Base-by-base conservation (phyloP, 2,888 invertebrate genomes). In the Autographa gamma region DNA sequence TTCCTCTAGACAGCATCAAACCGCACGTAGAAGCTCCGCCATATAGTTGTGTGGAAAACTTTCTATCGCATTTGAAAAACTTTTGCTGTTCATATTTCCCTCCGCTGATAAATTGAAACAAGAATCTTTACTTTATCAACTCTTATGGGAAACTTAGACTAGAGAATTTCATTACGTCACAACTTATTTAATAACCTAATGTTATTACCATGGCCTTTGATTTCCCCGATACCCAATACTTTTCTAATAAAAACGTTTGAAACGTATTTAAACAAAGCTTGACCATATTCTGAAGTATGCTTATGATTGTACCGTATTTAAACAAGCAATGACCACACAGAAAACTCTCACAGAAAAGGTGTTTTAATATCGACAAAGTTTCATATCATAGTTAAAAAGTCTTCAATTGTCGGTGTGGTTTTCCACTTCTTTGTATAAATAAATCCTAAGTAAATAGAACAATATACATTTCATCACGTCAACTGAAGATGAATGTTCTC, bases 51-150 rank as follows among this genome's bases (percentile, higher is more conserved):
- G 48, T n/a, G n/a, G 6, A 48, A 43, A 48, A 48, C 48, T 48
- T 48, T 48, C 48, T 16, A 48, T 48, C n/a, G n/a, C 48, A 48
- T 48, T 48, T 48, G 48, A 48, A 7, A 48, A 48, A 48, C 48
- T 48, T 48, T 48, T 48, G 48, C 48, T 48, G 48, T 48, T 48
- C 48, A 48, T 48, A n/a, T 48, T 48, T 48, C n/a, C 48, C n/a
- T 7, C 11, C 38, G n/a, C 48, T n/a, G n/a, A 48, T 48, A n/a
- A 48, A 48, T 48, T 48, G 48, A 48, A 48, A 48, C n/a, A 48
- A 5, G n/a, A 6, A n/a, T 5, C 48, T 16, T 2, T 48, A 48
- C 8, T 48, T 48, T 7, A n/a, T 48, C n/a, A n/a, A 48, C 48
- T 48, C 48, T 16, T 48, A n/a, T 48, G n/a, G n/a, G 48, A 48